phyloP scores from a whole-genome alignment of 2,888 invertebrate genomes.

The Galerucella pusilla region DNA sequence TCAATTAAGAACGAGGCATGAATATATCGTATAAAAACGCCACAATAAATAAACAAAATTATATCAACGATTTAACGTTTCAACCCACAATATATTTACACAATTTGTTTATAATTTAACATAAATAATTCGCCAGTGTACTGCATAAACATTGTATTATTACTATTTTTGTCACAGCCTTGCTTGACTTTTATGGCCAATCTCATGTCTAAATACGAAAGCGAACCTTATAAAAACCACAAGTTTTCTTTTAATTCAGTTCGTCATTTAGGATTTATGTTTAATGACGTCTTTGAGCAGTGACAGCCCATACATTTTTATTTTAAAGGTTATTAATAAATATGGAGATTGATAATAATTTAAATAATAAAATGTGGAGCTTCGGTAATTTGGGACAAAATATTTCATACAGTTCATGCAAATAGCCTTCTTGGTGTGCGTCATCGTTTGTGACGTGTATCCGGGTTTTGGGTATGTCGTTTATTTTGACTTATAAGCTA shows the following conservation, averaged over 20 bases:
- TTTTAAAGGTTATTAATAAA: not conserved
- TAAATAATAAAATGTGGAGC: too few species aligned
- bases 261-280: constrained; percentile 33
- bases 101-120: constrained; percentile 42
- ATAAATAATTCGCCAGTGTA: constrained; percentile 42
- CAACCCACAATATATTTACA: constrained; percentile 17
- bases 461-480: too few species aligned
- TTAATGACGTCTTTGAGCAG: constrained; percentile 23
- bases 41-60: constrained; percentile 32
- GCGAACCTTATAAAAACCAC: constrained; percentile 43
- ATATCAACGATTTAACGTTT: constrained; percentile 21
- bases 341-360: too few species aligned
- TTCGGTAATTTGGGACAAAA: too few species aligned
- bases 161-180: constrained; percentile 44
- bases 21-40: constrained; percentile 26
- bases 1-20: not conserved
- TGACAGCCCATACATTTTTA: not conserved
- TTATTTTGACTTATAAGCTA: too few species aligned
- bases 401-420: too few species aligned
- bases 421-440: too few species aligned
- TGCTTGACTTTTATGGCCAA: constrained; percentile 44
- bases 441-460: too few species aligned
- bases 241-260: constrained; percentile 34
- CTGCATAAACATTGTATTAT: constrained; percentile 43
- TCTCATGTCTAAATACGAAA: constrained; percentile 41